These are phyloP conservation scores for Acleris literana DNA, from an alignment of 2,888 invertebrate genomes.

Conservation along the genomic window DNA sequence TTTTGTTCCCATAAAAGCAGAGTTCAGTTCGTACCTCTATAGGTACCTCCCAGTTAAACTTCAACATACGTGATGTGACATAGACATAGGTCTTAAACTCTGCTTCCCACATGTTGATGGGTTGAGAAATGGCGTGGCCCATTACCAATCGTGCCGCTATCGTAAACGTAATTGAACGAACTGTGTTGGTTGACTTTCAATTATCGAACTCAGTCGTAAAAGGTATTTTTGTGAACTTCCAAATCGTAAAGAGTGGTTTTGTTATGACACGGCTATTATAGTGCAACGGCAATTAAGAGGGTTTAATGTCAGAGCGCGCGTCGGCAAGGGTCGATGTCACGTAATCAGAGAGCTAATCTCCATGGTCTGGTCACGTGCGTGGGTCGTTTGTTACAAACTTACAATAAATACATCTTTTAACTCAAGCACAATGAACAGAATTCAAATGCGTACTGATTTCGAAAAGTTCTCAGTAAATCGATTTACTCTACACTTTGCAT, in stretches of 20 bases:
- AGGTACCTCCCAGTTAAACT: neutral
- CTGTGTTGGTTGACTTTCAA: slow-evolving; percentile 33
- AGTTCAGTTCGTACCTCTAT: neutral
- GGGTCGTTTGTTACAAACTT: slow-evolving; percentile 52
- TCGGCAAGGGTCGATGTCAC: slow-evolving; percentile 68
- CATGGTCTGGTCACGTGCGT: slow-evolving; percentile 74
- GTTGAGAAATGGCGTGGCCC: slow-evolving; percentile 18
- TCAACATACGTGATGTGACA: slow-evolving; percentile 15
- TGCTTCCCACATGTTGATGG: slow-evolving; percentile 40
- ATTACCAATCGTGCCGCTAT: slow-evolving; percentile 27
- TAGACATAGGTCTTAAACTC: slow-evolving; percentile 16
- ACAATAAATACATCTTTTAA: slow-evolving; percentile 61
- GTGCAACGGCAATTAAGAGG: slow-evolving; percentile 23
- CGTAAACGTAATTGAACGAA: slow-evolving; percentile 39
- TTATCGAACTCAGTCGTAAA: slow-evolving; percentile 25
- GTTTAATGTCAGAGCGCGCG: slow-evolving; percentile 30
- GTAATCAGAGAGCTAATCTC: slow-evolving; percentile 74
- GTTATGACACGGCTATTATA: slow-evolving; percentile 21
- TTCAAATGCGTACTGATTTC: neutral
- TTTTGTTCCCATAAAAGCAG: slow-evolving; percentile 8
- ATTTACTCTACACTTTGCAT: too few species aligned
- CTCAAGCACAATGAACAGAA: neutral
- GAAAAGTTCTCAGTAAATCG: neutral
- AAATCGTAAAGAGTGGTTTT: slow-evolving; percentile 23
- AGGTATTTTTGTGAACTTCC: slow-evolving; percentile 17